A percentile compares a stretch with the other conserved stretches of the same genome.
phyloP scores from a whole-genome alignment of 2,797 vertebrate species.

The Heliangelus exortis region DNA sequence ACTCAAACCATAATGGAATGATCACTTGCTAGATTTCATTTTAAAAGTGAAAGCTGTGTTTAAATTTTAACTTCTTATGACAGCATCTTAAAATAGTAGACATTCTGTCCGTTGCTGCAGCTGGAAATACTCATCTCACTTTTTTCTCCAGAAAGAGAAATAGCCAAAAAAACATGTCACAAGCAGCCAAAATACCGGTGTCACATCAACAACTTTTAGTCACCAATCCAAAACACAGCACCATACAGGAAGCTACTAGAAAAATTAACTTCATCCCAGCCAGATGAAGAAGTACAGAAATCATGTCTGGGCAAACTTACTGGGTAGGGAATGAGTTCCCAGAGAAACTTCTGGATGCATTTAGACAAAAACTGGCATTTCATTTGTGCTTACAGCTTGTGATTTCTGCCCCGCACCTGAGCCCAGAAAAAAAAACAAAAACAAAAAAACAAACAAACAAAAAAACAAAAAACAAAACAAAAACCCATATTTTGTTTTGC shows the following conservation, averaged over 20 bases:
- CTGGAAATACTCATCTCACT: neutral
- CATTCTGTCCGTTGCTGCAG: neutral
- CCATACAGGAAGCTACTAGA: neutral
- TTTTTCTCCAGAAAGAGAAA: neutral
- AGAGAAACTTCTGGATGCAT: neutral
- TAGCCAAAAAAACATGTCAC: neutral
- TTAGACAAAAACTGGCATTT: neutral
- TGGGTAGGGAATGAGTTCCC: neutral
- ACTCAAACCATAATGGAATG: neutral
- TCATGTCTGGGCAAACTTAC: neutral
- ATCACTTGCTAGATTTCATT: neutral
- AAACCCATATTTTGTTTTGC: neutral
- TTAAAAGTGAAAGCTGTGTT: conserved; percentile 19
- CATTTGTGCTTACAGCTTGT: neutral
- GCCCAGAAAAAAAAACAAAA: neutral
- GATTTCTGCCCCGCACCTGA: neutral
- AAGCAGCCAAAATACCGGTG: neutral
- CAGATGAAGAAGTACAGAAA: neutral
- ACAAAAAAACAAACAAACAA: neutral
- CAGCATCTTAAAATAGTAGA: neutral
- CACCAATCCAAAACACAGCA: neutral
- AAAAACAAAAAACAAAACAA: neutral
- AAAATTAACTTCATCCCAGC: neutral
- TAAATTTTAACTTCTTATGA: neutral
- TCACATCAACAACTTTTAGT: neutral